Evolutionary conservation across 2,113 vertebrate species (phyloP).

Genomic region (Podilymbus podiceps): DNA sequence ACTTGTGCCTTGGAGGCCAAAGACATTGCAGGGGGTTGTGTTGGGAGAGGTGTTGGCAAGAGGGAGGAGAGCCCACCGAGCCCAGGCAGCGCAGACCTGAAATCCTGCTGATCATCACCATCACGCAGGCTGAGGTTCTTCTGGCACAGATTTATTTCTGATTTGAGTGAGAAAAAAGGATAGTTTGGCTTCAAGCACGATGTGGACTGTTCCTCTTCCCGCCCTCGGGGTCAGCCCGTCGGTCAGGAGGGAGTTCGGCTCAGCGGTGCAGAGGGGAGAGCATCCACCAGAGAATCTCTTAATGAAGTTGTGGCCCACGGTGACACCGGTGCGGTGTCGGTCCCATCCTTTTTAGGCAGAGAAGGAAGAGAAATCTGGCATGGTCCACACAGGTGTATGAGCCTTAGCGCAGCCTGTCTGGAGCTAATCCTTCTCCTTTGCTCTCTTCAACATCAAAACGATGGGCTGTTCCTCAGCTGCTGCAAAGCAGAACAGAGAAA

Average conservation of each 20-base stretch:
- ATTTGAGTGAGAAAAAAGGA: background rate
- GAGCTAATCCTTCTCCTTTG: background rate
- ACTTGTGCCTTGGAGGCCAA: rapidly evolving
- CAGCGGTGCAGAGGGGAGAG: background rate
- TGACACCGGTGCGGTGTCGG: background rate
- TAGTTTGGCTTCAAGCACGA: background rate
- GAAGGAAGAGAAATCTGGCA: background rate
- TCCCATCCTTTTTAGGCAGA: background rate
- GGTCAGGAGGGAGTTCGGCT: background rate
- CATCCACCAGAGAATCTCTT: background rate
- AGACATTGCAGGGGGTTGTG: background rate
- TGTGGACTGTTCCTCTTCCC: background rate
- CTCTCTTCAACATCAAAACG: background rate
- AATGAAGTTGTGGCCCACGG: rapidly evolving
- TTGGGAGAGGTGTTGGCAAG: background rate
- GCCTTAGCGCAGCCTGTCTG: background rate
- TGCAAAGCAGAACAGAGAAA: background rate
- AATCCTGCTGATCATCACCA: background rate
- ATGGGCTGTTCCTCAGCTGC: background rate
- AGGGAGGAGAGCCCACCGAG: background rate
- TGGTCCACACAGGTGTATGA: background rate
- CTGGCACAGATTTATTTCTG: background rate
- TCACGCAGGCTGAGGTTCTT: background rate
- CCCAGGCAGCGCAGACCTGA: rapidly evolving
- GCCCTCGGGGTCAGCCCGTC: rapidly evolving